Evolutionary conservation across 35 echinoderm and acorn worm species (phyloP), one percentile per base, ranked within the genome.

Genomic region (Apostichopus japonicus): DNA sequence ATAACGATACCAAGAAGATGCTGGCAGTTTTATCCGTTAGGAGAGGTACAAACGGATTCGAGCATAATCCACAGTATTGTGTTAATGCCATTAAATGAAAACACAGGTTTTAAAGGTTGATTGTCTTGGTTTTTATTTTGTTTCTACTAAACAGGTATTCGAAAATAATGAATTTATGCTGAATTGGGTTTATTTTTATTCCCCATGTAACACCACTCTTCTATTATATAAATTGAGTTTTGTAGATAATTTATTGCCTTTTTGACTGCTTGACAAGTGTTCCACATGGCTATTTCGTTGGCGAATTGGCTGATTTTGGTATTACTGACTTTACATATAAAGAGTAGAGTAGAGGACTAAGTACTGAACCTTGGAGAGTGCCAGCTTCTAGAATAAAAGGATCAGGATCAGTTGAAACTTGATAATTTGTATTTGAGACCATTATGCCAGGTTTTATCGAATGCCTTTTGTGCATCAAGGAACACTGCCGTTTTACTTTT

Each of bases 371-470:
- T 62, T 89, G 86, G 17, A 63, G 62, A 6, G 62, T 89, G 6
- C 86, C 86, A 8, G 86, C 86, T 72, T 14, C 4, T 5, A 72
- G 22, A 23, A 7, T 4, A n/a, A 72, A 44, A 25, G 21, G 15
- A 1, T 89, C 16, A 10, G 56, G 24, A n/a, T 6, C 3, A 0
- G 9, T 71, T 5, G 10, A 23, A 8, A 0, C 0, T 89, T 89
- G 10, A 15, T 8, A 88, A 23, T 89, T 89, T 89, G 15, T 72
- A 72, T 1, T 24, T 10, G 0, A 75, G 24, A 6, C 86, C 86
- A 73, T 89, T 89, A 72, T 89, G 86, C 63, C 86, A 89, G 4
- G 67, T 73, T 27, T 89, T 89, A 21, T 89, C 86, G 21, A 89
- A 89, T 5, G 61, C 86, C 25, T 89, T 89, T 23, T 89, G 61